phyloP scores from a whole-genome alignment of 2,888 invertebrate species.

The Anarsia innoxiella region DNA sequence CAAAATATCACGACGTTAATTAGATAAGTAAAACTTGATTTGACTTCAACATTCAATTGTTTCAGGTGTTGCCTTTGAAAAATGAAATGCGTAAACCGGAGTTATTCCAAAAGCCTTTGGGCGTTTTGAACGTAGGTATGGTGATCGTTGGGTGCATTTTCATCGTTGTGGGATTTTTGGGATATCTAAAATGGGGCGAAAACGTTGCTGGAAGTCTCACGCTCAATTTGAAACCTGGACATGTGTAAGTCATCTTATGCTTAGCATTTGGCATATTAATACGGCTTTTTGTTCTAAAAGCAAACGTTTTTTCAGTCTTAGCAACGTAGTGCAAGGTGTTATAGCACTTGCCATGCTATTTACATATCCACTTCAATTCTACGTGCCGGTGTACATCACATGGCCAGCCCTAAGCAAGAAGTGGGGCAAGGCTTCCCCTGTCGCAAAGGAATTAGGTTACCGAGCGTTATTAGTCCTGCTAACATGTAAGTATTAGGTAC shows the following conservation, averaged over 20 bases:
- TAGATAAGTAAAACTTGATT: too few relatives aligned
- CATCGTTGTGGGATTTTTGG: conserved; percentile 87
- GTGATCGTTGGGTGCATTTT: conserved; percentile 85
- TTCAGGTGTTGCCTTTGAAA: conserved; percentile 92
- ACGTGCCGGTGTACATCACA: conserved; percentile 93
- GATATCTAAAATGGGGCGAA: conserved; percentile 92
- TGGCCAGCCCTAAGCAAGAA: conserved; percentile 81
- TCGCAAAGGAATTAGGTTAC: conserved; percentile 80
- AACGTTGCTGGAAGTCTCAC: conserved; percentile 89
- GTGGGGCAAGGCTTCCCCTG: conserved; percentile 72
- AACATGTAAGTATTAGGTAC: conserved; percentile 88
- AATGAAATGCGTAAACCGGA: conserved; percentile 90
- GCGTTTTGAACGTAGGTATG: conserved; percentile 95
- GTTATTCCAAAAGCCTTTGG: conserved; percentile 84
- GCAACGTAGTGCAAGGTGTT: conserved; percentile 86
- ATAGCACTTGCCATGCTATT: conserved; percentile 91
- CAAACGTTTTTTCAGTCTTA: conserved; percentile 75
- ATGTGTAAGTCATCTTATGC: conserved; percentile 60
- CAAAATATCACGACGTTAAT: too few relatives aligned
- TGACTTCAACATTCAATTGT: too few relatives aligned
- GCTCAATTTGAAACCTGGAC: conserved; percentile 82
- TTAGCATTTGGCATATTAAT: neutral
- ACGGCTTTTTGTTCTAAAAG: neutral
- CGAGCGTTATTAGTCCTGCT: conserved; percentile 83
- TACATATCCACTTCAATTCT: conserved; percentile 95